phyloP scores from a whole-genome alignment of 2,888 invertebrate species.

The Sinhomidia bicolor region DNA sequence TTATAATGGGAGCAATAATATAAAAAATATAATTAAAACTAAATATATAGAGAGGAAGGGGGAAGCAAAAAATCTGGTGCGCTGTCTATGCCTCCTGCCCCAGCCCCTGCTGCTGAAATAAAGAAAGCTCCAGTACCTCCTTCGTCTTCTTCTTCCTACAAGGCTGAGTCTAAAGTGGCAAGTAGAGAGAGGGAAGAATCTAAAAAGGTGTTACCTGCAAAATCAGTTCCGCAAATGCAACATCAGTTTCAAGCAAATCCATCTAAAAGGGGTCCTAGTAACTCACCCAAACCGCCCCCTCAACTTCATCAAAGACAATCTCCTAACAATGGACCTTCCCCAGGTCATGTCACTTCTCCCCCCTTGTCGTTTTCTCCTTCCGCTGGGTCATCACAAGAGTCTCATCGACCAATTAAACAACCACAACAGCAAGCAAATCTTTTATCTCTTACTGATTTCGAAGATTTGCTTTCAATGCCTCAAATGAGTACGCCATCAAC shows the following conservation, averaged over 20 bases:
- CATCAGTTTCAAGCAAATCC: constrained; percentile 44
- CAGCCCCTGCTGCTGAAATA: constrained; percentile 21
- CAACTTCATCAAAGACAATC: constrained; percentile 59
- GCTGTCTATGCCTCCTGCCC: constrained; percentile 31
- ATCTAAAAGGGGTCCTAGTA: constrained; percentile 39
- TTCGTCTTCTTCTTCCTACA: neutral
- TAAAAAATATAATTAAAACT: neutral
- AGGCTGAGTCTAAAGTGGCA: constrained; percentile 44
- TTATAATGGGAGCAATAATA: neutral
- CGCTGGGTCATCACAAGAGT: constrained; percentile 81
- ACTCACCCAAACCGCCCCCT: constrained; percentile 63
- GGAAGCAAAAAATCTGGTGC: constrained; percentile 57
- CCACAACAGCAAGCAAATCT: constrained; percentile 81
- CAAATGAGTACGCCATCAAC: constrained; percentile 59
- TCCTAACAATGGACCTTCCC: constrained; percentile 56
- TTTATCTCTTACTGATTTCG: constrained; percentile 75
- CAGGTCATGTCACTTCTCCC: constrained; percentile 58
- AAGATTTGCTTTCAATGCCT: constrained; percentile 74
- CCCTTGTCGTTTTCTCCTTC: constrained; percentile 83
- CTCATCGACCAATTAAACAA: constrained; percentile 80
- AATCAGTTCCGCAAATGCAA: neutral
- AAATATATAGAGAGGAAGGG: constrained; percentile 73
- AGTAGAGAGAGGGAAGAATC: constrained; percentile 40
- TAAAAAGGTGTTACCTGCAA: constrained; percentile 13
- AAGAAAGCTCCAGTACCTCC: constrained; percentile 42